Evolutionary conservation across 2,113 vertebrate species (phyloP).

Genomic region (Laticauda colubrina): DNA sequence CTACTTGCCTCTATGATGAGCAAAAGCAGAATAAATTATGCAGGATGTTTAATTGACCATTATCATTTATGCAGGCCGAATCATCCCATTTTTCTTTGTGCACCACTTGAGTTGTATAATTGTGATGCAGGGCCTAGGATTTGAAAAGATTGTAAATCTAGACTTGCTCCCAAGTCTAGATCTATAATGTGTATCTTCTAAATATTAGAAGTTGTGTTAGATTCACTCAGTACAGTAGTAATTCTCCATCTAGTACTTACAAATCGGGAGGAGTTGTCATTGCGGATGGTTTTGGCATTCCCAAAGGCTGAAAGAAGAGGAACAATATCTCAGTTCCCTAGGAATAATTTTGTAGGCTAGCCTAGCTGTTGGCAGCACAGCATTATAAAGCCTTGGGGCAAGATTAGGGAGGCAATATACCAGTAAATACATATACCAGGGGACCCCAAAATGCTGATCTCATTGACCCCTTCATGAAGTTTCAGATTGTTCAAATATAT

Average conservation of each 20-base stretch:
- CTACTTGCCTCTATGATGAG: background rate
- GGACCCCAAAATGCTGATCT: background rate
- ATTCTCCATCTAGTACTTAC: conserved; percentile 64
- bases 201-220: background rate
- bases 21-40: background rate
- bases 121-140: background rate
- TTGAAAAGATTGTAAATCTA: background rate
- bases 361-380: background rate
- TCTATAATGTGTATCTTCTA: no score
- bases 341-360: background rate
- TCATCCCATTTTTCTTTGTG: background rate
- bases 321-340: accelerated
- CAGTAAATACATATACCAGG: background rate
- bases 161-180: background rate
- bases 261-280: conserved; percentile 78
- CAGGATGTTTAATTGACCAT: background rate
- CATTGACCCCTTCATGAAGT: background rate
- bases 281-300: conserved; percentile 76
- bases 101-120: background rate
- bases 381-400: accelerated
- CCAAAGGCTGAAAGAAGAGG: conserved; percentile 67
- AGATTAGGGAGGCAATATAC: background rate
- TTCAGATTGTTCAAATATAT: background rate
- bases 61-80: background rate
- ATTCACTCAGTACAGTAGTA: background rate